Conservation (phyloP, 1,140 invertebrate genomes). For the Polypedilum pembai region DNA sequence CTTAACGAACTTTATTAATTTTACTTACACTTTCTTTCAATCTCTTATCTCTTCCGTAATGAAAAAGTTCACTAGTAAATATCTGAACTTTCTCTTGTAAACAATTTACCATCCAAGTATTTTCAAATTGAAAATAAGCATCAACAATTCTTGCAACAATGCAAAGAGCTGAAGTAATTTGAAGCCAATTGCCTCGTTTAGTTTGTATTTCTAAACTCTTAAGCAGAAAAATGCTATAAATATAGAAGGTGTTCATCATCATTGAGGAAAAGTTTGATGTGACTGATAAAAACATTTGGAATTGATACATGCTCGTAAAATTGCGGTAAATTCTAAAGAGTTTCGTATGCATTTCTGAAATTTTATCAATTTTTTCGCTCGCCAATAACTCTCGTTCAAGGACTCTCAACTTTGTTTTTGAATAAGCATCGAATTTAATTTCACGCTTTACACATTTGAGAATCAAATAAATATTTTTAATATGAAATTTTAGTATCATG, state of each 20-base stretch:
- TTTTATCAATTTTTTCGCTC: not conserved
- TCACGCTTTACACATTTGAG: not conserved
- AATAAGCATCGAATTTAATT: not conserved
- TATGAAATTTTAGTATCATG: not conserved
- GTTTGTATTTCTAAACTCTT: not conserved
- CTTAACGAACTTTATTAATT: too few relatives aligned
- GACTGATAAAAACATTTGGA: not conserved
- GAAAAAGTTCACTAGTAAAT: not conserved
- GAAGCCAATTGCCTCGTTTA: not conserved
- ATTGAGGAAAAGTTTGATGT: not conserved
- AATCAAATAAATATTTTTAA: not conserved
- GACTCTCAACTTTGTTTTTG: not conserved
- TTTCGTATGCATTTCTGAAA: not conserved
- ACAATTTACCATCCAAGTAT: not conserved
- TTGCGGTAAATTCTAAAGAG: not conserved
- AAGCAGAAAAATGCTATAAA: not conserved
- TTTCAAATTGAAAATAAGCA: not conserved
- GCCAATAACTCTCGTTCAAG: not conserved
- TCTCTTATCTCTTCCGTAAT: not conserved
- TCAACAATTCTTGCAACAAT: not conserved
- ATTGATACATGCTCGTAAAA: not conserved
- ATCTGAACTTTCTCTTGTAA: not conserved
- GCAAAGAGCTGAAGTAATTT: not conserved
- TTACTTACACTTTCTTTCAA: not conserved
- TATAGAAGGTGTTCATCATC: not conserved